phyloP scores from a whole-genome alignment of 2,113 vertebrate genomes.

The Thinocorus orbignyianus region DNA sequence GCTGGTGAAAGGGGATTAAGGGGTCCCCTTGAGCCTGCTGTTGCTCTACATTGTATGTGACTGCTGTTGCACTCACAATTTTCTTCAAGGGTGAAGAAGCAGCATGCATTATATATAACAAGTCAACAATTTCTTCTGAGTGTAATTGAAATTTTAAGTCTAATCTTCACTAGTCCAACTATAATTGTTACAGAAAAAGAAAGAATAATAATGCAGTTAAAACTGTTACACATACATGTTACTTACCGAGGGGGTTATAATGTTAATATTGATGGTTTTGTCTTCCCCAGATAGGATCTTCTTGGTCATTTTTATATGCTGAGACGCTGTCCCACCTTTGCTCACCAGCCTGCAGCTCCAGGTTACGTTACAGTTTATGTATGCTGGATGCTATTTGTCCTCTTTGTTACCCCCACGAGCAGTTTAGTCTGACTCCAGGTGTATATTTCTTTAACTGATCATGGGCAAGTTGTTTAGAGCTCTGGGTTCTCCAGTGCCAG shows the following conservation, averaged over 20 bases:
- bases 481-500: not conserved
- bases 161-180: not conserved
- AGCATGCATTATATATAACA: not conserved
- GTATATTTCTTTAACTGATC: not conserved
- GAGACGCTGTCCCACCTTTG: not conserved
- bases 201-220: not conserved
- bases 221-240: not conserved
- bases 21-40: not conserved
- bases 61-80: not conserved
- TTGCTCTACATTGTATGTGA: not conserved
- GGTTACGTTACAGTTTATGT: not conserved
- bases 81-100: not conserved
- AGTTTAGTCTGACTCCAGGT: not conserved
- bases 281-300: not conserved
- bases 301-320: not conserved
- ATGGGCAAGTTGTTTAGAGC: not conserved
- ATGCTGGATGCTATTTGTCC: not conserved
- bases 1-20: not conserved
- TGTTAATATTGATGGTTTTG: not conserved
- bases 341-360: not conserved
- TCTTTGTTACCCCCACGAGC: not conserved
- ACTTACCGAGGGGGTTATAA: not conserved
- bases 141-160: not conserved
- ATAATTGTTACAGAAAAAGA: not conserved
- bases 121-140: not conserved